Percentiles rank a stretch among this genome's conserved stretches.
phyloP scores from a whole-genome alignment of 1,140 invertebrate species.

The Luehdorfia chinensis region DNA sequence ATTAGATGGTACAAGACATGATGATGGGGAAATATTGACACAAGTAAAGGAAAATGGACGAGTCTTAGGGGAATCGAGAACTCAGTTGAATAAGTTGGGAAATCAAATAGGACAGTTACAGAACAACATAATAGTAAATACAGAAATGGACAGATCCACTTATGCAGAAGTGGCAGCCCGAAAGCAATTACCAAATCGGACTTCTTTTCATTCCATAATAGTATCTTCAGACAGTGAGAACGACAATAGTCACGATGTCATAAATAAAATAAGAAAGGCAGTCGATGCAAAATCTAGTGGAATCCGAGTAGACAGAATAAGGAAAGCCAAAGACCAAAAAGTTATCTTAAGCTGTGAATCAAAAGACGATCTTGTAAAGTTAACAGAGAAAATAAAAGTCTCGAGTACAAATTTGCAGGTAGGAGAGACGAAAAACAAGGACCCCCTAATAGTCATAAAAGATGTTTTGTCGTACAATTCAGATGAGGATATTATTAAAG shows the following conservation, averaged over 20 bases:
- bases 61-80: too few species aligned
- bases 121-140: too few species aligned
- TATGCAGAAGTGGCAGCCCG: background rate
- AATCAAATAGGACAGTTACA: too few species aligned
- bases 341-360: background rate
- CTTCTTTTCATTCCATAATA: background rate
- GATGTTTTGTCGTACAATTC: constrained; percentile 6
- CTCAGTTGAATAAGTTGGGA: too few species aligned
- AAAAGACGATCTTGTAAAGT: background rate
- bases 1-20: too few species aligned
- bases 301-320: background rate
- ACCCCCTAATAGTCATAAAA: constrained; percentile 2
- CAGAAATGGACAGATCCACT: too few species aligned
- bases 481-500: constrained; percentile 13
- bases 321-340: constrained; percentile 3
- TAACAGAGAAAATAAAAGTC: background rate
- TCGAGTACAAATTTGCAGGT: background rate
- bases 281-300: background rate
- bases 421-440: background rate
- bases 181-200: background rate
- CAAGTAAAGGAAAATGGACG: too few species aligned
- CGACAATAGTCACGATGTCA: background rate
- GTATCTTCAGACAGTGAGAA: background rate
- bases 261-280: background rate
- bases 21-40: too few species aligned